Conservation (phyloP, 2,113 vertebrate genomes). For the Pomatostomus ruficeps region DNA sequence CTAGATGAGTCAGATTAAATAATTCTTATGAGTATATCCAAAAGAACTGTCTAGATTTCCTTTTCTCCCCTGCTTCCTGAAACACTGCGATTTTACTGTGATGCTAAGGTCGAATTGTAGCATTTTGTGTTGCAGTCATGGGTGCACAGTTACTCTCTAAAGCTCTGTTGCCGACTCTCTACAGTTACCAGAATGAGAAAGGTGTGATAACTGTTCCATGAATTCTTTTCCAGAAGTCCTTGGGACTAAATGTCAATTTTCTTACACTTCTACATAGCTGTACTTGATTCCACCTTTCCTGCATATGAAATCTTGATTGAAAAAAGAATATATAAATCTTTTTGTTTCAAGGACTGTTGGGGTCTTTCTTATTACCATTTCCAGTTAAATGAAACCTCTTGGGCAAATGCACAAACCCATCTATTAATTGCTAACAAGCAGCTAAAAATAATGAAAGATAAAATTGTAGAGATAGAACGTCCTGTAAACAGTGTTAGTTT, state of each 20-base stretch:
- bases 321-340: neutral
- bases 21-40: neutral
- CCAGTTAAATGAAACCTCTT: neutral
- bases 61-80: neutral
- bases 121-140: neutral
- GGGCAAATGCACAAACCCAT: neutral
- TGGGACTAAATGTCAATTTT: neutral
- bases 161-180: neutral
- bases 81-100: neutral
- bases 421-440: neutral
- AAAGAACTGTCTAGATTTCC: neutral
- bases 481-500: neutral
- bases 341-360: neutral
- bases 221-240: neutral
- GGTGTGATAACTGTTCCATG: neutral
- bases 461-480: neutral
- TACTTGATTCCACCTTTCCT: neutral
- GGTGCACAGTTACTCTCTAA: accelerated
- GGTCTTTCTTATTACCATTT: neutral
- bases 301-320: neutral
- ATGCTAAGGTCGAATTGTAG: neutral
- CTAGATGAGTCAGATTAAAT: neutral
- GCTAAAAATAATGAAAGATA: neutral
- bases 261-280: neutral
- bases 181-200: neutral